Percentiles rank a stretch among this genome's conserved stretches.
Evolutionary conservation across 2,888 invertebrate genomes (phyloP).

Genomic region (Drosophila cognata): DNA sequence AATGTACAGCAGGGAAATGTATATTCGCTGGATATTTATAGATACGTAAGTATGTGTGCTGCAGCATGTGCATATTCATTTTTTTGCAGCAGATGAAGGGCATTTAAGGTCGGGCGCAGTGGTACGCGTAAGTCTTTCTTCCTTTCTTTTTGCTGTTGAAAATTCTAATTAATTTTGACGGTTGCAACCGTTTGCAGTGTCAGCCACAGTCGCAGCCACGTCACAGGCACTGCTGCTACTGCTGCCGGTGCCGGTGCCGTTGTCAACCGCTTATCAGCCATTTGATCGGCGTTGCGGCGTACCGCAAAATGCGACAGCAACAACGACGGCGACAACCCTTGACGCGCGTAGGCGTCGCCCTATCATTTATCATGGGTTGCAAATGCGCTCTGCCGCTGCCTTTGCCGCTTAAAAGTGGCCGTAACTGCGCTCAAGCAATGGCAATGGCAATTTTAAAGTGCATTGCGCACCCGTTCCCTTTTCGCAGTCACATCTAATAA

Average conservation of each 20-base stretch:
- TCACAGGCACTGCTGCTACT: constrained; percentile 33
- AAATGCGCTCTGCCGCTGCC: constrained; percentile 29
- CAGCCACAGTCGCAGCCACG: constrained; percentile 72
- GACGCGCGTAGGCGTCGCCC: constrained; percentile 72
- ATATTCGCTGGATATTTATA: not conserved
- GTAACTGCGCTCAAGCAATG: constrained; percentile 20
- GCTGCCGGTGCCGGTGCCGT: constrained; percentile 25
- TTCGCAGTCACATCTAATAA: constrained; percentile 64
- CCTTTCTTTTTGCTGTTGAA: constrained; percentile 52
- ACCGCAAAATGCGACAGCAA: constrained; percentile 68
- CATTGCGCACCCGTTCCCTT: constrained; percentile 44
- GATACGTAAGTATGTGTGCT: not conserved
- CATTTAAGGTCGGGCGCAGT: constrained; percentile 1
- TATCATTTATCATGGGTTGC: constrained; percentile 71
- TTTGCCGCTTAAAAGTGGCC: constrained; percentile 41
- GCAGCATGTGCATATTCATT: not conserved
- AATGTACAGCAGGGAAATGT: not conserved
- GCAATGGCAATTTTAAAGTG: constrained; percentile 57
- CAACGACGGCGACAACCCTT: constrained; percentile 64
- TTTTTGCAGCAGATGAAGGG: constrained; percentile 11
- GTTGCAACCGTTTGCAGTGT: constrained; percentile 77
- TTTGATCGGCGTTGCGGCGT: constrained; percentile 76
- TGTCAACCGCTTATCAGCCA: constrained; percentile 70
- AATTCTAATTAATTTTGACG: constrained; percentile 80
- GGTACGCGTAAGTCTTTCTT: constrained; percentile 1